These are phyloP conservation scores for Sceloporus tristichus DNA, from an alignment of 2,113 vertebrate species.

Conservation along the genomic window DNA sequence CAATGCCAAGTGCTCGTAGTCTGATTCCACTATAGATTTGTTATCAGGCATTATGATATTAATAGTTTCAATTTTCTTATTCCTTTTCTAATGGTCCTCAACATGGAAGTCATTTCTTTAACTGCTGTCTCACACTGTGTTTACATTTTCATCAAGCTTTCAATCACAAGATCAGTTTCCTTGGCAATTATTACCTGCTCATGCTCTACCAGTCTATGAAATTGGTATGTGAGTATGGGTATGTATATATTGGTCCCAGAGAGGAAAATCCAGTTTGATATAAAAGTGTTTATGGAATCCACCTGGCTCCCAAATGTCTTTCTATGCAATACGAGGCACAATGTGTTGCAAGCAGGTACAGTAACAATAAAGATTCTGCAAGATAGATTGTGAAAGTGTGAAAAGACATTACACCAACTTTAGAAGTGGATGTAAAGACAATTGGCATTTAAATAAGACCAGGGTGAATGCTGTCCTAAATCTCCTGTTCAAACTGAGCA, in stretches of 20 bases:
- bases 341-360: background rate
- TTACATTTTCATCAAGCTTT: background rate
- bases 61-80: background rate
- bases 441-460: background rate
- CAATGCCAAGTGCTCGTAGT: background rate
- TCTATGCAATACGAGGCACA: background rate
- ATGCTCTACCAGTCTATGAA: background rate
- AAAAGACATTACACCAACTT: background rate
- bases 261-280: background rate
- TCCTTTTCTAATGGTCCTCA: background rate
- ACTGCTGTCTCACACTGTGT: background rate
- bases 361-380: background rate
- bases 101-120: background rate
- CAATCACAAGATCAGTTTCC: background rate
- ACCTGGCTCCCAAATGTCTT: background rate
- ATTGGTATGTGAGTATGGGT: background rate
- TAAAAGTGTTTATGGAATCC: background rate
- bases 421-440: background rate
- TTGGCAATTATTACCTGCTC: background rate
- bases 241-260: background rate
- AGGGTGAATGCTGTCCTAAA: background rate
- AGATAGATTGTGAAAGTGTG: background rate
- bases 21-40: background rate
- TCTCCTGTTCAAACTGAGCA: background rate
- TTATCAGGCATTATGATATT: background rate